phyloP scores from a whole-genome alignment of 2,113 vertebrate genomes.

The Microcebus lehilahytsara region DNA sequence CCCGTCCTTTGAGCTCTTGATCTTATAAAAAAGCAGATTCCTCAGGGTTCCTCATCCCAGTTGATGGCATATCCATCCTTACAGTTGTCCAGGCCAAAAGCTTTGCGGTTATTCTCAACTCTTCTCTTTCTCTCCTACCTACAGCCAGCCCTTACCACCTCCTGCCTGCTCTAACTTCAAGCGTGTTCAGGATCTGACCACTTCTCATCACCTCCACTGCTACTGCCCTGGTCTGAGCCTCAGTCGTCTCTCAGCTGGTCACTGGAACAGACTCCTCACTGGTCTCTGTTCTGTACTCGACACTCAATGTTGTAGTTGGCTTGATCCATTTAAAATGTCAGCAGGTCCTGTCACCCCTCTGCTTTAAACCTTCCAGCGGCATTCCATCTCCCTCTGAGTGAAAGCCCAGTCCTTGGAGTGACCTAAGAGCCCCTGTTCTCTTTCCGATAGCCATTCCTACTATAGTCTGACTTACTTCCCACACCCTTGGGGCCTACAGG shows the following conservation, averaged over 20 bases:
- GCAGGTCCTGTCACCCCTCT: neutral
- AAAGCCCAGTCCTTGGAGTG: neutral
- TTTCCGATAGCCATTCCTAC: neutral
- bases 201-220: neutral
- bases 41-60: neutral
- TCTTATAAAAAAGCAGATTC: neutral
- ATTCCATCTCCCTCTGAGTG: neutral
- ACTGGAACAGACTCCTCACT: neutral
- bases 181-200: neutral
- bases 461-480: neutral
- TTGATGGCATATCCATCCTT: neutral
- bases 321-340: neutral
- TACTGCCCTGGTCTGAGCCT: neutral
- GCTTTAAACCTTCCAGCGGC: neutral
- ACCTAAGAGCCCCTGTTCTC: neutral
- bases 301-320: neutral
- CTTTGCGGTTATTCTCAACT: neutral
- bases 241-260: neutral
- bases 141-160: neutral
- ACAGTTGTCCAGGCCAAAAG: neutral
- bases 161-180: neutral
- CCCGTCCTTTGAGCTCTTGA: neutral
- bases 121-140: neutral
- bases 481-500: neutral
- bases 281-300: neutral